Evolutionary conservation across 2,888 invertebrate genomes (phyloP), one percentile per base, ranked within the genome.

Genomic region (Caenorhabditis sp.): DNA sequence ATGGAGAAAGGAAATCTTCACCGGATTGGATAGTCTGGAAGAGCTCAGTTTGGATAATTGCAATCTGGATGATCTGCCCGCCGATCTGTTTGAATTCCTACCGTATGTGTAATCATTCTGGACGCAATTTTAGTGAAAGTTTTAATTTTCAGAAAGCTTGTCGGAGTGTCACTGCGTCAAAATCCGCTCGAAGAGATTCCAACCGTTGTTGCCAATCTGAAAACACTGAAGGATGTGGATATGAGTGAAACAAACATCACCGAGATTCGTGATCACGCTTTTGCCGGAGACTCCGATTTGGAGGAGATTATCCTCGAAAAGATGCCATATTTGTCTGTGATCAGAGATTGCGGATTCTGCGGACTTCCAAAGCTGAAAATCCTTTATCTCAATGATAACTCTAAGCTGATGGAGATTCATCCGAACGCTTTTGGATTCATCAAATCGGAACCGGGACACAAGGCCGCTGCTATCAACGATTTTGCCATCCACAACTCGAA

Each of bases 41-140:
- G 53, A 62, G 9, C 73, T 87, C 1, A 84, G 84, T 32, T 35
- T 86, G 58, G 86, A 86, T 62, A 61, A 75, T 20, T 86, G 86
- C 46, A 43, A 66, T 0, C 46, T 80, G n/a, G 63, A 61, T 2
- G 58, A 71, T 30, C 35, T 85, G 7, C 79, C 82, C 30, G 61
- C 62, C 20, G 75, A 83, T 41, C 41, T 86, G 15, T 86, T 86
- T 39, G 78, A 84, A 46, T 59, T 84, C 35, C 58, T 87, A 1
- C 77, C 78, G 85, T 86, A 30, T 52, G 59, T n/a, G 6, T 13
- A 35, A 9, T 7, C 35, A 9, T 58, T 73, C 13, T 3, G n/a
- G 26, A 66, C 22, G n/a, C 24, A 46, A 24, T 26, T 22, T 30
- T 5, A n/a, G 3, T 22, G 13, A 20, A 32, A 32, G 1, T 39